Evolutionary conservation across 2,888 invertebrate genomes (phyloP), one percentile per base, ranked within the genome.

Genomic region (Hoplodrina blanda): DNA sequence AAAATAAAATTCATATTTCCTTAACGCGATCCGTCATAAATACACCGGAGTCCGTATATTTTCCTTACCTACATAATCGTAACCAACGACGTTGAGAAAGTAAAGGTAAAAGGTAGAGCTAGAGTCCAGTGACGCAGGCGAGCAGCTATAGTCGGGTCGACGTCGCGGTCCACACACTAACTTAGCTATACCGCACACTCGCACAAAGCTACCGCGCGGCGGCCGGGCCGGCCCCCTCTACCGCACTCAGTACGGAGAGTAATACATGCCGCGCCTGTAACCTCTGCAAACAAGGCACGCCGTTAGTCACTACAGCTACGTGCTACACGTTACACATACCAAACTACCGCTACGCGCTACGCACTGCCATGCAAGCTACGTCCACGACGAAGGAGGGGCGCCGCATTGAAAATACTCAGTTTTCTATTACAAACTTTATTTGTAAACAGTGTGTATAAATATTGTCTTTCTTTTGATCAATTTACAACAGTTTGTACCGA

Each of bases 201-300:
- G 82, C 81, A 74, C 76, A 65, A 76, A 61, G 75, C 80, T 73
- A 73, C 82, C 79, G 82, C 85, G 85, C 80, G 84, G 68, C 87
- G 83, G 85, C 82, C 72, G 85, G 85, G 85, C 86, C 85, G 72
- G 82, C 82, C 91, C 37, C 89, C 89, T 85, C 90, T 90, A 91
- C 92, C 92, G 88, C 91, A 91, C 95, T 97, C 97, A 97, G 97
- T 97, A 97, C 84, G 97, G 97, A 91, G 96, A 96, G 95, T 97
- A 97, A 96, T 97, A 97, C 88, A 92, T 92, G 92, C 97, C 97
- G 92, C 97, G 97, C 94, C 97, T 97, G 95, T 95, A 97, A 91
- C 96, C 97, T 97, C 97, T 97, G 96, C 93, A 95, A 96, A 96
- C 94, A 96, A 95, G 94, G 86, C 91, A 91, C 88, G 86, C 87